Base-by-base conservation (phyloP, 1,140 invertebrate species). In the Prorops nasuta region DNA sequence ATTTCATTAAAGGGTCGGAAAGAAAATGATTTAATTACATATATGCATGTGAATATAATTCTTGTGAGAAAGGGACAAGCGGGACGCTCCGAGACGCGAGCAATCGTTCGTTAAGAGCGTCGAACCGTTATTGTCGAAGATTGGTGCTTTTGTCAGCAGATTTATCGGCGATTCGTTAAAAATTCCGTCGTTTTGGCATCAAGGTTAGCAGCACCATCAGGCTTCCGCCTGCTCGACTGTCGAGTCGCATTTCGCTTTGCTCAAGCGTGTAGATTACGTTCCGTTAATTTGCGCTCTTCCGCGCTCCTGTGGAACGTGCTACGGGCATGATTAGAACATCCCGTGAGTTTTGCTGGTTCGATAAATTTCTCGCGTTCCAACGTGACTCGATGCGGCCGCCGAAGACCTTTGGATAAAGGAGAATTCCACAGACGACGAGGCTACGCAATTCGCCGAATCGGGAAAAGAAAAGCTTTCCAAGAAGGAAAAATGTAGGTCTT, bases 191-290 rank as follows among this genome's bases (percentile, higher is more conserved):
- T 6, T 10, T 28, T 28, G 34, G 20, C 19, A 51, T 35, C 49
- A 35, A 22, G 51, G 51, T 49, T 48, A 49, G 49, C 22, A 44
- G 18, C 12, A 38, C 47, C 34, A 22, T 49, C 10, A 43, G 39
- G 49, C 51, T 53, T 21, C 34, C 4, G 24, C 31, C 16, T 20
- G 8, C 14, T 16, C 3, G n/a, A 19, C 37, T 4, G 36, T 22
- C 36, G 44, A 40, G 18, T 31, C n/a, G 28, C 39, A 42, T 42
- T 43, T 35, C 20, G 32, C 34, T 37, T 35, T 31, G n/a, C n/a
- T 10, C 18, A 45, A 50, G n/a, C n/a, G n/a, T n/a, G n/a, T n/a
- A n/a, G n/a, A 28, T 4, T 28, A 6, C 24, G 24, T 6, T 28
- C 24, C 24, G 24, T 28, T 28, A 28, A 28, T 28, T 6, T 28